Percentiles rank a stretch among this genome's conserved stretches.
Evolutionary conservation across 2,888 invertebrate genomes (phyloP).

Genomic region (Aquatica leii): DNA sequence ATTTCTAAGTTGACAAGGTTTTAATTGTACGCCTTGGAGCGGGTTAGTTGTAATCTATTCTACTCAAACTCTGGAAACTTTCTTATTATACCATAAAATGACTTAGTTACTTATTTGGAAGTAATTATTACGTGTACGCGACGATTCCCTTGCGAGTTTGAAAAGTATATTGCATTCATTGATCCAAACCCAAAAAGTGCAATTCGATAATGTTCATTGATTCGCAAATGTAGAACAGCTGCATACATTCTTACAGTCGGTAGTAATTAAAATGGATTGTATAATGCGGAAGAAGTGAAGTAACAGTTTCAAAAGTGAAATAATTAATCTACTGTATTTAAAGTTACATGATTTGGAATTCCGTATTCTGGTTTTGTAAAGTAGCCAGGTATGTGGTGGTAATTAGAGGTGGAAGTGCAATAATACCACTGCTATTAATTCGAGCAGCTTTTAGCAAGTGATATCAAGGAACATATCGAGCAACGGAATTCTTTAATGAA

Average conservation of each 20-base stretch:
- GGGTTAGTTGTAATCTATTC: constrained; percentile 23
- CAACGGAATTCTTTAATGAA: constrained; percentile 42
- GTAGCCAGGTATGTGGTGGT: constrained; percentile 26
- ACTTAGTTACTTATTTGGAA: constrained; percentile 18
- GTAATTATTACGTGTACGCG: constrained; percentile 13
- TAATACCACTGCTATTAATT: constrained; percentile 26
- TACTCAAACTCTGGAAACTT: constrained; percentile 18
- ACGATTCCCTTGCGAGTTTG: constrained; percentile 13
- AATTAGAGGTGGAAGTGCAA: constrained; percentile 30
- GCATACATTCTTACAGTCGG: too few relatives aligned
- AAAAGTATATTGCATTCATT: not conserved
- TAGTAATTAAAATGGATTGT: too few relatives aligned
- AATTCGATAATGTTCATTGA: too few relatives aligned
- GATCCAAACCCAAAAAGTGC: not conserved
- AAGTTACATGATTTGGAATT: constrained; percentile 13
- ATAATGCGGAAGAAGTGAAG: too few relatives aligned
- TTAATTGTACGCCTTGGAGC: constrained; percentile 26
- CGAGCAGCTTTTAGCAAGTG: constrained; percentile 19
- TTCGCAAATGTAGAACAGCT: too few relatives aligned
- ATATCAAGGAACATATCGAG: constrained; percentile 32
- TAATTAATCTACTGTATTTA: constrained; percentile 14
- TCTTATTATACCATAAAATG: constrained; percentile 28
- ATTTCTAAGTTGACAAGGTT: constrained; percentile 15
- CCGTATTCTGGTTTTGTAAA: constrained; percentile 18
- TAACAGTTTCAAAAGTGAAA: constrained; percentile 6